Evolutionary conservation across 2,113 vertebrate genomes (phyloP), one percentile per base, ranked within the genome.

Genomic region (Sinocyclocheilus anshuiensis): DNA sequence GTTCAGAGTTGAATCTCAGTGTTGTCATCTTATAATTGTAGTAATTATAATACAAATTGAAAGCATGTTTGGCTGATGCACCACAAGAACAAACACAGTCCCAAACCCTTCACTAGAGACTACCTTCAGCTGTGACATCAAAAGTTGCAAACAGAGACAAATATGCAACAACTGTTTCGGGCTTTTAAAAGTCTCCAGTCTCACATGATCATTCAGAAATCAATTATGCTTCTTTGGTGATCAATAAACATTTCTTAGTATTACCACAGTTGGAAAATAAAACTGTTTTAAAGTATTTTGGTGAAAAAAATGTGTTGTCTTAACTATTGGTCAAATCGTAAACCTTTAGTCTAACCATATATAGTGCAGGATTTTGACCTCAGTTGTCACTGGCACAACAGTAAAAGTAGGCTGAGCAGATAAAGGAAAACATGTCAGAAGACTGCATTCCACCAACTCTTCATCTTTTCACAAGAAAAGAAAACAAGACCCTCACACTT

Each of bases 371-470:
- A 24, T 22, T 78, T 57, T 78, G 18, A 22, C 77, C 18, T 78
- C 33, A 24, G 55, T 5, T 80, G 77, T 42, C 42, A 57, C 24
- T 55, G 76, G 26, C 11, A 77, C 24, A 57, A 11, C 50, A 33
- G 48, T 33, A 81, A 67, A 81, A 53, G 39, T 36, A 50, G 12
- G 20, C 45, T 42, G 16, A 61, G 39, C 10, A 74, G 33, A 69
- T 29, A 11, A 59, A 20, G n/a, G 22, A 61, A 75, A 84, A 29
- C 57, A 65, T 55, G 50, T 57, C 76, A 77, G 16, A 53, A 75
- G 72, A 26, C 24, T 33, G 50, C 24, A 29, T 77, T 55, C 16
- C 50, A 26, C 50, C 50, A 77, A 57, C 76, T 55, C 57, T 77
- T 20, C 50, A 77, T 77, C 76, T 55, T 77, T 77, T 20, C 50